A percentile compares a stretch with the other conserved stretches of the same genome.
Conservation (phyloP, 2,888 invertebrate genomes). For the Abrostola tripartita region DNA sequence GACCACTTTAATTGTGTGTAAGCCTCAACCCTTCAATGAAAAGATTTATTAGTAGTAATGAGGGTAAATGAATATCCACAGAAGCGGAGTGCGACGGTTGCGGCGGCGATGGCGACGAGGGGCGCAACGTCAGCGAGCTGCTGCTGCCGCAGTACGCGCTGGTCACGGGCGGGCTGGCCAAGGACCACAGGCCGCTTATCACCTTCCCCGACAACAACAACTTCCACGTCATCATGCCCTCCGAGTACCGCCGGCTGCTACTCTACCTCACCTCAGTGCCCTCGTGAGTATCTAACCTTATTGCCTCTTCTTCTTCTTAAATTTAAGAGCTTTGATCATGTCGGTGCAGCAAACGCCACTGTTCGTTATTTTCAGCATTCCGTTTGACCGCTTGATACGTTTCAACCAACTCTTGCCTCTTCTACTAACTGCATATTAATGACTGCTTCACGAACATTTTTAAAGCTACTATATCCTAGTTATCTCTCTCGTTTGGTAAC, state of each 20-base stretch:
- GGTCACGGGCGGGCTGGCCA: slow-evolving; percentile 97
- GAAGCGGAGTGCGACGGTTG: slow-evolving; percentile 87
- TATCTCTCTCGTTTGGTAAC: too few species aligned
- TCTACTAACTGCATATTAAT: too few species aligned
- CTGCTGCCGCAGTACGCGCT: slow-evolving; percentile 96
- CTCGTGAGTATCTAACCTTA: slow-evolving; percentile 92
- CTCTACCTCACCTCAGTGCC: slow-evolving; percentile 98
- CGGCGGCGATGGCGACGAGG: slow-evolving; percentile 89
- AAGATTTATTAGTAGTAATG: background rate
- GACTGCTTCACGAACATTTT: too few species aligned
- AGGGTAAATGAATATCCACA: slow-evolving; percentile 61
- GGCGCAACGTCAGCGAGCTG: slow-evolving; percentile 95
- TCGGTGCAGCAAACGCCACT: too few species aligned
- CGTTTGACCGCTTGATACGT: too few species aligned
- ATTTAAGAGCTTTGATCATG: background rate
- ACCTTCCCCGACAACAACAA: slow-evolving; percentile 98
- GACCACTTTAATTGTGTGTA: too few species aligned
- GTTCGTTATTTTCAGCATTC: too few species aligned
- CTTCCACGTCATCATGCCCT: slow-evolving; percentile 94
- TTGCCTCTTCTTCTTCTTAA: background rate
- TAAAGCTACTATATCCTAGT: background rate
- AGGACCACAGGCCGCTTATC: slow-evolving; percentile 97
- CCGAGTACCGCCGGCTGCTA: slow-evolving; percentile 96
- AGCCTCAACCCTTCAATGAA: too few species aligned
- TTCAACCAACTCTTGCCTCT: too few species aligned